Evolutionary conservation across 2,888 invertebrate genomes (phyloP), one percentile per base, ranked within the genome.

Genomic region (Holacanthella duospinosa): DNA sequence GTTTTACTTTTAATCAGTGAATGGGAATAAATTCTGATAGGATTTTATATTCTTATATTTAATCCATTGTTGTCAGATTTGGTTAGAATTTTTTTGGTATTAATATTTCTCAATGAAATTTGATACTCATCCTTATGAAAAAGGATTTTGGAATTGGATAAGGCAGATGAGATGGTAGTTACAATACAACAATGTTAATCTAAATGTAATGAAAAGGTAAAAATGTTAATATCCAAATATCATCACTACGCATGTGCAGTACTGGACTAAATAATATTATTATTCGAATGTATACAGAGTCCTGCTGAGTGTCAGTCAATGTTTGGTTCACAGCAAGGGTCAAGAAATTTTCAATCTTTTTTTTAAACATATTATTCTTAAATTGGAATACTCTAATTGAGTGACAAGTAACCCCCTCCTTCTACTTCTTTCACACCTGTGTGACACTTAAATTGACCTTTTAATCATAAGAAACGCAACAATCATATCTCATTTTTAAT

Each of bases 391-490:
- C 65, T 65, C 68, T 68, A 68, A 71, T 71, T 71, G 71, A 71
- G 71, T 71, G 71, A 71, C 67, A 71, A 71, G 68, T n/a, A 64
- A 55, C 67, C 69, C 66, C 68, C 61, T 68, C 4, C 29, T 64
- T 68, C 69, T 69, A 71, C 61, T 68, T 9, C 29, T 64, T 68
- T 71, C 71, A 71, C 69, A 71, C 69, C 69, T 71, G 71, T 70
- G 70, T 69, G 71, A 69, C 71, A 71, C 63, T 61, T 55, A 61
- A 59, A 63, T 63, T 68, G 69, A 71, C 71, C 69, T 71, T 69
- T 69, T 69, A 69, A 67, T 69, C 69, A 66, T 62, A 61, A n/a
- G 21, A 48, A n/a, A 48, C 19, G 4, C 36, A 36, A 36, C 36
- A 36, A 36, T 36, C 36, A 36, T 6, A 6, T 36, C 36, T 36